Conservation (phyloP, 2,113 vertebrate species). For the Lophochroa leadbeateri region DNA sequence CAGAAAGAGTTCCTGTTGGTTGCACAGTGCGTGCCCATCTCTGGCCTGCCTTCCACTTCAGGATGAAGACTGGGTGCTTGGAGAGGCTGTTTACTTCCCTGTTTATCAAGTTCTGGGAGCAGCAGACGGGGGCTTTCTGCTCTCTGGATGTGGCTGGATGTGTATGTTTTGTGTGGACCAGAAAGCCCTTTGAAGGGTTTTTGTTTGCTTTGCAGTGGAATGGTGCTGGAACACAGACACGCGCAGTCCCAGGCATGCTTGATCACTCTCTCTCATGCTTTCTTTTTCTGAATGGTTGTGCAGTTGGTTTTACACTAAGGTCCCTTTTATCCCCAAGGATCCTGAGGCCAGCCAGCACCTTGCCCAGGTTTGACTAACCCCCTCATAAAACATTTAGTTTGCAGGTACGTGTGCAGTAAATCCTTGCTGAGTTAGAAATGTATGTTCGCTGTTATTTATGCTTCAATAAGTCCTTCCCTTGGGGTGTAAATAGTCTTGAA, state of each 20-base stretch:
- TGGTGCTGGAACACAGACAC: neutral
- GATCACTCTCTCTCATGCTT: accelerated
- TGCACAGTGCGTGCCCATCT: accelerated
- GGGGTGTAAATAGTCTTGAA: neutral
- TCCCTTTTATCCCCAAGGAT: neutral
- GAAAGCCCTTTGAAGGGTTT: neutral
- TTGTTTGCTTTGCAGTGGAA: neutral
- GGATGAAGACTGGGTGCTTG: neutral
- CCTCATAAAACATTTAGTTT: neutral
- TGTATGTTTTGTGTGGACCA: neutral
- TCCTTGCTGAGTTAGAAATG: neutral
- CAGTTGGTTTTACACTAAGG: neutral
- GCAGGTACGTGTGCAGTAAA: neutral
- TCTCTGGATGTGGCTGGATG: neutral
- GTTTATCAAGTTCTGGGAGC: neutral
- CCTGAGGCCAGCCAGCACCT: neutral
- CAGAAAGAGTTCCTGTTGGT: neutral
- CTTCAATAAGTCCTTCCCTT: neutral
- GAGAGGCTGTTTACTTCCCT: neutral
- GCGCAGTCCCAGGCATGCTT: accelerated
- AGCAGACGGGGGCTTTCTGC: neutral
- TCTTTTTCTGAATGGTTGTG: neutral
- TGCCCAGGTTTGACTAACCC: neutral
- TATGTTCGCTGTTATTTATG: neutral
- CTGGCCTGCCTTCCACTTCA: neutral